phyloP scores from a whole-genome alignment of 37 sponge, comb jelly and placozoan genomes.

The Hexactinellida sp. region DNA sequence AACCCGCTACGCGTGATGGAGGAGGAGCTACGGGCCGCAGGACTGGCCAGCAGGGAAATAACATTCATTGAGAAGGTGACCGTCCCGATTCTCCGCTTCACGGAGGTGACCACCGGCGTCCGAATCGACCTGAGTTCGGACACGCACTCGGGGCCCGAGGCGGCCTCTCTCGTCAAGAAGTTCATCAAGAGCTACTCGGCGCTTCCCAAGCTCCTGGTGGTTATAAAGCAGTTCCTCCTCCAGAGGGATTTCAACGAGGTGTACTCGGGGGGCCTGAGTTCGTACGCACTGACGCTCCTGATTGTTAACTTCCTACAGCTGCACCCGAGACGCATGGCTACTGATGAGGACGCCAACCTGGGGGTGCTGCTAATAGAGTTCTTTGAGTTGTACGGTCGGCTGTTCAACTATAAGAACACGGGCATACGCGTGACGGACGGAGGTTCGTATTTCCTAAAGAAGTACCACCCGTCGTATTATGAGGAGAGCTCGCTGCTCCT shows the following conservation, averaged over 20 bases:
- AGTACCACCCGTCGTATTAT: not conserved
- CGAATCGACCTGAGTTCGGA: constrained; percentile 91
- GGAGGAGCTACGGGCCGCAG: constrained; percentile 33
- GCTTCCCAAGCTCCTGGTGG: constrained; percentile 59
- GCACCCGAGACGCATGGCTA: constrained; percentile 49
- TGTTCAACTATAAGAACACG: constrained; percentile 75
- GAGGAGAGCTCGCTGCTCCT: constrained; percentile 24
- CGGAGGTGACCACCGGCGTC: constrained; percentile 57
- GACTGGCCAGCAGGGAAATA: constrained; percentile 54
- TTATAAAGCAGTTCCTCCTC: constrained; percentile 86
- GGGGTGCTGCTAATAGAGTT: constrained; percentile 92
- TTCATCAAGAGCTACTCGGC: constrained; percentile 54
- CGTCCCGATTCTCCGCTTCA: constrained; percentile 82
- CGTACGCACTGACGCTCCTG: constrained; percentile 81
- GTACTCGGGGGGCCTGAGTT: constrained; percentile 83
- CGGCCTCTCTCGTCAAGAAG: constrained; percentile 42
- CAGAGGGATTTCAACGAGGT: constrained; percentile 85
- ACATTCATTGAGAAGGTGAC: constrained; percentile 73
- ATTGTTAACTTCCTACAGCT: constrained; percentile 80
- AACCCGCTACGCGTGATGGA: constrained; percentile 56
- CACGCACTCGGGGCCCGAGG: constrained; percentile 38
- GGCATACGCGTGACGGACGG: constrained; percentile 58
- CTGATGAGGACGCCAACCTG: constrained; percentile 54
- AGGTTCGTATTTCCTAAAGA: constrained; percentile 72
- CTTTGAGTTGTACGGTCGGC: constrained; percentile 86